These are phyloP conservation scores for Mastomys coucha DNA, from an alignment of 2,113 vertebrate species.

Conservation along the genomic window DNA sequence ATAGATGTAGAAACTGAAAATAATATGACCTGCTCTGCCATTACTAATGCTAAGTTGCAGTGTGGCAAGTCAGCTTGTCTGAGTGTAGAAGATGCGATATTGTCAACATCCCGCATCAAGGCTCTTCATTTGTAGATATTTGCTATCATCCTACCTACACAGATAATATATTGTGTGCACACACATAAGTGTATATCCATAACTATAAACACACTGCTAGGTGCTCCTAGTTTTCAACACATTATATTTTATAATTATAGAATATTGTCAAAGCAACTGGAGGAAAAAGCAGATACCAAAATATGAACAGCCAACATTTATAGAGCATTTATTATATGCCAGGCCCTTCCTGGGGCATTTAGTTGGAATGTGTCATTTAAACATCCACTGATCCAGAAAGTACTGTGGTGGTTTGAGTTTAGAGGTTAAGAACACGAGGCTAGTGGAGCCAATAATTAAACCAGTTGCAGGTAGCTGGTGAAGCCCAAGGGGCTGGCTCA, in stretches of 20 bases:
- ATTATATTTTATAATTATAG: neutral
- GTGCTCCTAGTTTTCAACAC: neutral
- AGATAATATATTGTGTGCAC: neutral
- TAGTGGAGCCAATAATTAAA: neutral
- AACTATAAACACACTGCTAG: neutral
- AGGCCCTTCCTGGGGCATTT: neutral
- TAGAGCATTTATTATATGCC: neutral
- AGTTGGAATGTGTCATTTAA: neutral
- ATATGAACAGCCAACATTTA: neutral
- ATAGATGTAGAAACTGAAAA: slow-evolving; percentile 61
- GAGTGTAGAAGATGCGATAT: neutral
- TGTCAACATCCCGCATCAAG: neutral
- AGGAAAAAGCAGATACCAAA: slow-evolving; percentile 16
- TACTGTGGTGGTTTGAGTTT: neutral
- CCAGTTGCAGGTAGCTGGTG: neutral
- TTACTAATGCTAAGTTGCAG: neutral
- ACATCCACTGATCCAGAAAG: neutral
- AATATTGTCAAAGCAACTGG: neutral
- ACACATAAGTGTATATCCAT: neutral
- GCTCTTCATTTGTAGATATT: neutral
- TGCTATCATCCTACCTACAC: neutral
- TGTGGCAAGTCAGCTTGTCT: neutral
- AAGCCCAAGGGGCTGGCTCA: neutral
- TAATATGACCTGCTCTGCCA: neutral
- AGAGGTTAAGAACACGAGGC: neutral